Evolutionary conservation across 2,113 vertebrate species (phyloP).

Genomic region (Nettapus auritus): DNA sequence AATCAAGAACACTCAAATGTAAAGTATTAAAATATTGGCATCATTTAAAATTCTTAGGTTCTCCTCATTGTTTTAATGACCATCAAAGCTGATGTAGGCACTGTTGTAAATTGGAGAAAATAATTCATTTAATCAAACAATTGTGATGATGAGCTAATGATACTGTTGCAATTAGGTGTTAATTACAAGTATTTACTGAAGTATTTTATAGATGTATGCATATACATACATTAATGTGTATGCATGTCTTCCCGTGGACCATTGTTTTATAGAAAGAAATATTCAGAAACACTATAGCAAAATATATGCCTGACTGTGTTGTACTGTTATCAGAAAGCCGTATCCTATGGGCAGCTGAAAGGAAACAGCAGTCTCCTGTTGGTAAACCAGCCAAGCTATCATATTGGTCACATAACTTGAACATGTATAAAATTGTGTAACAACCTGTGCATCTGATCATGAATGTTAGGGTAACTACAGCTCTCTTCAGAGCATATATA

Average conservation of each 20-base stretch:
- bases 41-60: not conserved
- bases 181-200: not conserved
- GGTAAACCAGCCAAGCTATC: not conserved
- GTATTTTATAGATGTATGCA: not conserved
- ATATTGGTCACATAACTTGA: not conserved
- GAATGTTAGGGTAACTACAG: not conserved
- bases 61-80: not conserved
- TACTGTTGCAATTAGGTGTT: not conserved
- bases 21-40: not conserved
- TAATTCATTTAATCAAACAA: not conserved
- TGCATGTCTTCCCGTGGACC: not conserved
- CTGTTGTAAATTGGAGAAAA: not conserved
- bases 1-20: not conserved
- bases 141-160: not conserved
- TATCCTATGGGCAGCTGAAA: not conserved
- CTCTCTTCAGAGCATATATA: not conserved
- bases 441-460: not conserved
- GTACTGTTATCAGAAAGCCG: fast-evolving
- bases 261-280: not conserved
- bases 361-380: not conserved
- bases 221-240: not conserved
- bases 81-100: not conserved
- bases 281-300: not conserved
- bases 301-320: not conserved
- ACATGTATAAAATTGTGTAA: not conserved